A percentile compares a stretch with the other conserved stretches of the same genome.
phyloP scores from a whole-genome alignment of 1,140 invertebrate species.

The Whitmania pigra region DNA sequence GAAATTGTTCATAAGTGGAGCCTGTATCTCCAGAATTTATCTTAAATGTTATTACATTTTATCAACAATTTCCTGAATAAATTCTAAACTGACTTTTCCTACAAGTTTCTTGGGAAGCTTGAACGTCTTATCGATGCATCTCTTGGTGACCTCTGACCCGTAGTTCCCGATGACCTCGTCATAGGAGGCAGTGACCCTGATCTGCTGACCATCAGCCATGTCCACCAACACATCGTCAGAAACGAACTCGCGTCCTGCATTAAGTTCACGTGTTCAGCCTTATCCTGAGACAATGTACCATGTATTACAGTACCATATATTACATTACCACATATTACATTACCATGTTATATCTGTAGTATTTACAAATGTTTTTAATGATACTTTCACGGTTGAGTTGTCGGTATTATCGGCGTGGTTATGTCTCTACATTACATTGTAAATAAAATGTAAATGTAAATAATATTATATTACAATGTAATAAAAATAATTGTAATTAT shows the following conservation, averaged over 20 bases:
- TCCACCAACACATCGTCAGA: conserved; percentile 24
- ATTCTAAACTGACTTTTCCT: neutral
- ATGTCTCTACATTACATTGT: too few relatives aligned
- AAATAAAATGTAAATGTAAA: too few relatives aligned
- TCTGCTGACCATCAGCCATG: conserved; percentile 15
- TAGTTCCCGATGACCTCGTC: conserved; percentile 20
- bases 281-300: too few relatives aligned
- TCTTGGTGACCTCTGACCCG: conserved; percentile 13
- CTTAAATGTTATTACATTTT: neutral
- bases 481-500: too few relatives aligned
- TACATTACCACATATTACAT: too few relatives aligned
- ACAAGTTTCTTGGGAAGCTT: conserved; percentile 19
- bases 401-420: too few relatives aligned
- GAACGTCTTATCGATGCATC: conserved; percentile 19
- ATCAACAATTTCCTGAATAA: neutral
- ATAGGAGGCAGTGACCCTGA: conserved; percentile 18
- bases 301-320: too few relatives aligned
- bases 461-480: too few relatives aligned
- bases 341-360: too few relatives aligned
- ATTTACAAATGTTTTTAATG: too few relatives aligned
- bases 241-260: conserved; percentile 18
- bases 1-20: neutral
- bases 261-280: too few relatives aligned
- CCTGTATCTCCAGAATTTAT: neutral
- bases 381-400: too few relatives aligned